phyloP scores from a whole-genome alignment of 2,797 vertebrate species.

The Ctenopoma multispine region DNA sequence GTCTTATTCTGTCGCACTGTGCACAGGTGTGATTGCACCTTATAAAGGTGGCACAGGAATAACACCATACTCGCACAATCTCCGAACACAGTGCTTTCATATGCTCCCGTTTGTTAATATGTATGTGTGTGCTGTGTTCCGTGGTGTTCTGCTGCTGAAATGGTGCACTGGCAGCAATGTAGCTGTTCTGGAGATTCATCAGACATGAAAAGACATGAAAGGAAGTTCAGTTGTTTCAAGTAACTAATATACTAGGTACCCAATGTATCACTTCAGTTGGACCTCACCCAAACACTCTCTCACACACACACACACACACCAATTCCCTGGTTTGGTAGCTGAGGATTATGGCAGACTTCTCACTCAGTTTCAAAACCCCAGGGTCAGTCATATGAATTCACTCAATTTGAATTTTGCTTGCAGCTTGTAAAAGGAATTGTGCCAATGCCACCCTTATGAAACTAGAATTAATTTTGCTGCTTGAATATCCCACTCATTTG shows the following conservation, averaged over 20 bases:
- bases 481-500: conserved; percentile 50
- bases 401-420: conserved; percentile 59
- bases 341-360: conserved; percentile 56
- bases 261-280: neutral
- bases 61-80: neutral
- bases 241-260: conserved; percentile 1
- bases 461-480: conserved; percentile 50
- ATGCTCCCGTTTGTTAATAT: conserved; percentile 26
- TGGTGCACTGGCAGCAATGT: neutral
- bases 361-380: conserved; percentile 46
- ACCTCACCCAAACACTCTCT: neutral
- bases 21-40: conserved; percentile 36
- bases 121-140: neutral
- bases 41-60: conserved; percentile 23
- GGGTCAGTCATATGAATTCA: conserved; percentile 52
- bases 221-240: conserved; percentile 13
- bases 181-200: conserved; percentile 1
- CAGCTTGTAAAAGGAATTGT: conserved; percentile 48
- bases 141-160: neutral
- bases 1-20: conserved; percentile 39
- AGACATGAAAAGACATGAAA: conserved; percentile 11
- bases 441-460: conserved; percentile 52
- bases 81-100: conserved; percentile 7
- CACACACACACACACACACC: conserved; percentile 34
- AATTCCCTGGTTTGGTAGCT: conserved; percentile 42